These are phyloP conservation scores for Coreius guichenoti DNA, from an alignment of 2,797 vertebrate species.

Conservation along the genomic window DNA sequence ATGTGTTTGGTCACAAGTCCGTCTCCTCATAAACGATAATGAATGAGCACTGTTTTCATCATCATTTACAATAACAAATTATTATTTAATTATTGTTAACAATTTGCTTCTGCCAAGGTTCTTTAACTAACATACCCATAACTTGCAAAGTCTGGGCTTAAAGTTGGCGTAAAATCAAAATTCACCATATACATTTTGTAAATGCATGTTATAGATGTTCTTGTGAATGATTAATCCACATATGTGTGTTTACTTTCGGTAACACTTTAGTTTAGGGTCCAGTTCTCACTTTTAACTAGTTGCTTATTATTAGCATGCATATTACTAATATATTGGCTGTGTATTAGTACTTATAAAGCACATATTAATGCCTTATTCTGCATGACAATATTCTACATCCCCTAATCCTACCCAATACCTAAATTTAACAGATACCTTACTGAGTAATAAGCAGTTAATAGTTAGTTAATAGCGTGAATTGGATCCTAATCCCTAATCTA, in stretches of 20 bases:
- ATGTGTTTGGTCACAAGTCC: background rate
- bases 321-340: background rate
- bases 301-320: background rate
- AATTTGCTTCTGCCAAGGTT: background rate
- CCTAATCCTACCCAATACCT: background rate
- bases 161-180: background rate
- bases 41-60: background rate
- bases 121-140: background rate
- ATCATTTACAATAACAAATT: background rate
- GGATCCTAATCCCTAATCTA: too few species aligned
- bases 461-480: background rate
- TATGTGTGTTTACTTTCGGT: background rate
- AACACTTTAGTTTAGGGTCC: too few species aligned
- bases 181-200: background rate
- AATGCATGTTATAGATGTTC: background rate
- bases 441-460: background rate
- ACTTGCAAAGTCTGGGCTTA: background rate
- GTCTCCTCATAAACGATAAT: background rate
- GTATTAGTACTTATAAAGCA: background rate
- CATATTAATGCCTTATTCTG: background rate
- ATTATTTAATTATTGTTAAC: background rate
- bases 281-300: background rate
- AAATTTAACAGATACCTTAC: background rate
- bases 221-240: background rate
- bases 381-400: background rate